Evolutionary conservation across 1,140 invertebrate genomes (phyloP).

Genomic region (Aphaenogaster ashmeadi): DNA sequence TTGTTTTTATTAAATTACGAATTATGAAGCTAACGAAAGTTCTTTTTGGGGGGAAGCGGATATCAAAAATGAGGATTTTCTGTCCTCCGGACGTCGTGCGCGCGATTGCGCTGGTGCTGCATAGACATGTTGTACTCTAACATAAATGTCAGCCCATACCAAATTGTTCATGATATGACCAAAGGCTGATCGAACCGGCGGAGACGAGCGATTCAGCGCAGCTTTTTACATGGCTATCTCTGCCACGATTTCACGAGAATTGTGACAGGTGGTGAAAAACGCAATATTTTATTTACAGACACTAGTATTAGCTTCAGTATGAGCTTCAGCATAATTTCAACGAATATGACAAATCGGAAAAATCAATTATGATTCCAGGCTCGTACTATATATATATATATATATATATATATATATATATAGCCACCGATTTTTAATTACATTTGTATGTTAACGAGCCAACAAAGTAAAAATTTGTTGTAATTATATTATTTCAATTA

Average conservation of each 20-base stretch:
- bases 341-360: background rate
- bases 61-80: constrained; percentile 6
- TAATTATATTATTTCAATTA: background rate
- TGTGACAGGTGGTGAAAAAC: background rate
- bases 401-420: too few relatives aligned
- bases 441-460: too few relatives aligned
- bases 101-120: constrained; percentile 73
- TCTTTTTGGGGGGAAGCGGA: background rate
- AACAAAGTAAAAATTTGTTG: too few relatives aligned
- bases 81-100: constrained; percentile 35
- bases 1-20: background rate
- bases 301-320: background rate
- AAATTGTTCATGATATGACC: constrained; percentile 85
- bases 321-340: background rate
- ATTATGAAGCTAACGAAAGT: background rate
- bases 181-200: constrained; percentile 73
- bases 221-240: background rate
- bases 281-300: constrained; percentile 12
- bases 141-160: constrained; percentile 87
- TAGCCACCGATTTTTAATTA: too few relatives aligned
- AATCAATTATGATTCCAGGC: background rate
- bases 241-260: background rate
- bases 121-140: constrained; percentile 87
- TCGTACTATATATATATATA: too few relatives aligned
- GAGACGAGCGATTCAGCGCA: constrained; percentile 57